Conservation (phyloP, 2,113 vertebrate species). For the Hypocryptadius cinnamomeus region DNA sequence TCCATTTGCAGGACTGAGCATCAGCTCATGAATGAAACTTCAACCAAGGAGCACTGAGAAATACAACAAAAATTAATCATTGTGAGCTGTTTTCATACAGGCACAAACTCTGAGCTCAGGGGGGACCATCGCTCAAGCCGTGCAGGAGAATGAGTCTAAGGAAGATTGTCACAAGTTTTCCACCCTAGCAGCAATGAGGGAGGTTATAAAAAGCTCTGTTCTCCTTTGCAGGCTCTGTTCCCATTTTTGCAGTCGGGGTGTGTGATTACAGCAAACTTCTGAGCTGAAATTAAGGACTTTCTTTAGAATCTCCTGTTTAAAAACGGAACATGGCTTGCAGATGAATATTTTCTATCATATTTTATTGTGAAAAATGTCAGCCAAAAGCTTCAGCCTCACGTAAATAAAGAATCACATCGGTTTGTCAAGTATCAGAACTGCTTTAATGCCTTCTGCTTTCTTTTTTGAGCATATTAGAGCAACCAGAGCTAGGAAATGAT, state of each 20-base stretch:
- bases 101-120: not conserved
- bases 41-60: not conserved
- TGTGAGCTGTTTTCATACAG: not conserved
- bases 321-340: not conserved
- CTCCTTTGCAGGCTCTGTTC: not conserved
- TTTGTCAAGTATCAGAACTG: not conserved
- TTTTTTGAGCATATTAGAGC: conserved; percentile 8
- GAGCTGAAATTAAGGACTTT: not conserved
- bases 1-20: not conserved
- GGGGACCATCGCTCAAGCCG: not conserved
- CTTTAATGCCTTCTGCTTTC: conserved; percentile 3
- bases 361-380: conserved; percentile 19
- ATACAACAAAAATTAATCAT: conserved; percentile 6
- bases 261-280: not conserved
- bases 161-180: not conserved
- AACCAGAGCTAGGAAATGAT: not conserved
- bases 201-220: not conserved
- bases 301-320: not conserved
- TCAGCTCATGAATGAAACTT: conserved; percentile 22
- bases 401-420: not conserved
- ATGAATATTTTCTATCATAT: not conserved
- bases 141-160: not conserved
- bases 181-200: not conserved
- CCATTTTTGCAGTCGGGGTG: not conserved
- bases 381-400: not conserved